phyloP scores from a whole-genome alignment of 2,797 vertebrate species.

The Platalea minor region DNA sequence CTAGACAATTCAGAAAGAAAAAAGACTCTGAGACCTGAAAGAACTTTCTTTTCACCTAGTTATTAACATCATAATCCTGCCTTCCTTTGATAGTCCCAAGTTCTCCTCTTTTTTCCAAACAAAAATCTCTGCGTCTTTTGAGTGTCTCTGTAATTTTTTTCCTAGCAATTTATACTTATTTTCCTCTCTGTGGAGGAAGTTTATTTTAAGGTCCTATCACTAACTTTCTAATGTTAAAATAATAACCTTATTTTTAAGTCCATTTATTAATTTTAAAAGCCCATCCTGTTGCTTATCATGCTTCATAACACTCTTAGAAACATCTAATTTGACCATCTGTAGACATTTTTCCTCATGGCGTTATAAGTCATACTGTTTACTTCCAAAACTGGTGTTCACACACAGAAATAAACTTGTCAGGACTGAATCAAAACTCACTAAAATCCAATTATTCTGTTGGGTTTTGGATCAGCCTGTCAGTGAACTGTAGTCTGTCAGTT shows the following conservation, averaged over 20 bases:
- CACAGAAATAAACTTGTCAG: background rate
- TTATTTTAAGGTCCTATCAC: background rate
- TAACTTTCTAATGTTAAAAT: background rate
- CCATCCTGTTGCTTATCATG: background rate
- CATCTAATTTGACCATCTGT: background rate
- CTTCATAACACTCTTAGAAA: background rate
- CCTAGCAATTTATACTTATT: background rate
- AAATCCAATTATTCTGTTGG: background rate
- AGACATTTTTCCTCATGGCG: background rate
- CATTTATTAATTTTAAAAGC: background rate
- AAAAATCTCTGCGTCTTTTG: background rate
- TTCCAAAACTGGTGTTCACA: background rate
- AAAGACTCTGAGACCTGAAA: background rate
- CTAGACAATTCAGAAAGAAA: background rate
- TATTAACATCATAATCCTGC: background rate
- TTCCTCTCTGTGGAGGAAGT: background rate
- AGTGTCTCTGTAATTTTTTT: background rate
- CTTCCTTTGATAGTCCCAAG: background rate
- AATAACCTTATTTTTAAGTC: background rate
- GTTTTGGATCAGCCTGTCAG: background rate
- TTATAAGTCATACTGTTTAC: background rate
- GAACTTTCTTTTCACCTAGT: background rate
- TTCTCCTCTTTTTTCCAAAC: background rate
- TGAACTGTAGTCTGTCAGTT: background rate
- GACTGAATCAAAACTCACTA: background rate